Evolutionary conservation across 2,113 vertebrate species (phyloP), one percentile per base, ranked within the genome.

Genomic region (Synodontis membranacea): DNA sequence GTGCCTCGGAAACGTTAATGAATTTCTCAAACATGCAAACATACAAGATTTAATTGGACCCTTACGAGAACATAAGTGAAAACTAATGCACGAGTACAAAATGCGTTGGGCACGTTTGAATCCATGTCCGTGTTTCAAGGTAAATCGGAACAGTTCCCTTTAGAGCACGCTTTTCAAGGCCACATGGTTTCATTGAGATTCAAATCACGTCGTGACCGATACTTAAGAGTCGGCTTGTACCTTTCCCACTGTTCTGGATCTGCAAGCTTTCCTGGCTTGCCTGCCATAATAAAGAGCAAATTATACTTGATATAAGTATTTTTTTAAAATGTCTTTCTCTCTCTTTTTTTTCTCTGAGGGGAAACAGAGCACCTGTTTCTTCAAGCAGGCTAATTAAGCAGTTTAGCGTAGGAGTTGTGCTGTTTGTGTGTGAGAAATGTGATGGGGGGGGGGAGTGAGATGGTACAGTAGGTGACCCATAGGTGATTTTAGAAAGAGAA

Each of bases 101-200:
- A n/a, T n/a, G n/a, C n/a, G n/a, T n/a, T n/a, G n/a, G n/a, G n/a
- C n/a, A n/a, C n/a, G n/a, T n/a, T n/a, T n/a, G n/a, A 78, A 58
- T 86, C 64, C 62, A 23, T 17, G 39, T 31, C 28, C 34, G 10
- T 0, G 28, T 82, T 72, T 86, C 64, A 72, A 81, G 62, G 78
- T 86, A 58, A 86, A 81, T 81, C 50, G 12, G 78, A 72, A 81
- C 21, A 23, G 50, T 86, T 72, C 62, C 50, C 85, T 58, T 70
- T 81, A 42, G 64, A 58, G 17, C 64, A 72, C 11, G 52, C 50
- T 81, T 72, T 58, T n/a, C 19, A 72, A 42, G 64, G 48, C 78
- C 50, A 72, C 78, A 74, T 86, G 50, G 44, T 86, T 86, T 72
- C 78, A 86, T 72, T 86, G 78, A 81, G 48, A 86, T 86, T 86